Conservation (phyloP, 2,888 invertebrate genomes). For the Cataglyphis cursor region DNA sequence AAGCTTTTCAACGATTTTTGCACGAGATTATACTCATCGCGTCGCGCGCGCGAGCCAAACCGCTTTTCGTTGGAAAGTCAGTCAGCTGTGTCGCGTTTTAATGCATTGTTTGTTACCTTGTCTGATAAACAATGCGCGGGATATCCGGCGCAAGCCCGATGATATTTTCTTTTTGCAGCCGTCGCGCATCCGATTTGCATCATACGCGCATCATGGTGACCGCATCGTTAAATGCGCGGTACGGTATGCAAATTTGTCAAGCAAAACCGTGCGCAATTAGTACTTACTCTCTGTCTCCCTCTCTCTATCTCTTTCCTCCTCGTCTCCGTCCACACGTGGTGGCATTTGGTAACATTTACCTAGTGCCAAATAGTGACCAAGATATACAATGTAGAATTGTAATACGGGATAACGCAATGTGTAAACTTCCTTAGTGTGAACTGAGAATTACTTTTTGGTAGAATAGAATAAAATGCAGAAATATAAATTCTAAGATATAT, state of each 20-base stretch:
- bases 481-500: neutral
- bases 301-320: neutral
- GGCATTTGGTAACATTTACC: neutral
- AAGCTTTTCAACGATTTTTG: neutral
- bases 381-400: neutral
- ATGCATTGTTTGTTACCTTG: neutral
- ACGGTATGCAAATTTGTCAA: conserved; percentile 4
- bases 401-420: neutral
- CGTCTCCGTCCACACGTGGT: neutral
- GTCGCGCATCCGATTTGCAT: neutral
- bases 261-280: conserved; percentile 53
- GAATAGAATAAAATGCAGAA: neutral
- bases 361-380: neutral
- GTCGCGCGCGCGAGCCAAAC: neutral
- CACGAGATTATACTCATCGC: neutral
- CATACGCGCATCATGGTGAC: neutral
- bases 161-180: conserved; percentile 3
- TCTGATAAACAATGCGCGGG: neutral
- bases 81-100: neutral
- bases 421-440: neutral
- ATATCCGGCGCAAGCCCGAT: neutral
- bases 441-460: neutral
- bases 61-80: neutral
- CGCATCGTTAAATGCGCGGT: conserved; percentile 13
- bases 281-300: neutral